Evolutionary conservation across 1,140 invertebrate species (phyloP).

Genomic region (Papilio polytes): DNA sequence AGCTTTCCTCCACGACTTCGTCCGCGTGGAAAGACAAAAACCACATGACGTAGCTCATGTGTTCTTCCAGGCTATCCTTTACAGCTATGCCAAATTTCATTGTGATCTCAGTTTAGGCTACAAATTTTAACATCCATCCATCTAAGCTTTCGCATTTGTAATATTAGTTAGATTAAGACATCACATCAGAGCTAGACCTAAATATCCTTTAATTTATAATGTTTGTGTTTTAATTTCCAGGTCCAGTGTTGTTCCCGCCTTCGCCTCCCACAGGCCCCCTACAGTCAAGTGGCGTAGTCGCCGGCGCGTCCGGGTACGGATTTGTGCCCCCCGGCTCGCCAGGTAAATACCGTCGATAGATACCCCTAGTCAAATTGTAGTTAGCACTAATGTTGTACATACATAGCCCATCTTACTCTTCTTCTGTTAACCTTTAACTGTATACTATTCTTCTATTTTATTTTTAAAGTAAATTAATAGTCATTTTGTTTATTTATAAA

Average conservation of each 20-base stretch:
- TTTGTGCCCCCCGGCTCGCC: slow-evolving; percentile 88
- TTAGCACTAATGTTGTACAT: slow-evolving; percentile 59
- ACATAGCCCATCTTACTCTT: slow-evolving; percentile 38
- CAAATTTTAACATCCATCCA: too few species aligned
- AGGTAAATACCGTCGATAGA: slow-evolving; percentile 82
- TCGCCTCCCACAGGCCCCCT: slow-evolving; percentile 85
- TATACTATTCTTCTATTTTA: slow-evolving; percentile 41
- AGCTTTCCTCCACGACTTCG: neutral
- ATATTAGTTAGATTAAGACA: too few species aligned
- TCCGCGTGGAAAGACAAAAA: too few species aligned
- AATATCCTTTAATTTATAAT: neutral
- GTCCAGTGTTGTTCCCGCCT: slow-evolving; percentile 89
- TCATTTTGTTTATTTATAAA: neutral
- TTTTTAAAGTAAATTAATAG: slow-evolving; percentile 27
- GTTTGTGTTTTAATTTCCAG: slow-evolving; percentile 69
- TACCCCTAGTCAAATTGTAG: slow-evolving; percentile 61
- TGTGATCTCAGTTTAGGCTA: too few species aligned
- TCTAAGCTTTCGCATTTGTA: too few species aligned
- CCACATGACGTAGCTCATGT: too few species aligned
- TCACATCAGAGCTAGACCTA: neutral
- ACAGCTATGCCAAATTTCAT: neutral
- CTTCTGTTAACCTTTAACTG: slow-evolving; percentile 41
- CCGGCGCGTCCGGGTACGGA: slow-evolving; percentile 89
- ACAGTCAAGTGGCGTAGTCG: slow-evolving; percentile 88
- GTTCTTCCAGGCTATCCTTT: neutral